Evolutionary conservation across 2,888 invertebrate species (phyloP).

Genomic region (Spatulosminthurus flaviceps): DNA sequence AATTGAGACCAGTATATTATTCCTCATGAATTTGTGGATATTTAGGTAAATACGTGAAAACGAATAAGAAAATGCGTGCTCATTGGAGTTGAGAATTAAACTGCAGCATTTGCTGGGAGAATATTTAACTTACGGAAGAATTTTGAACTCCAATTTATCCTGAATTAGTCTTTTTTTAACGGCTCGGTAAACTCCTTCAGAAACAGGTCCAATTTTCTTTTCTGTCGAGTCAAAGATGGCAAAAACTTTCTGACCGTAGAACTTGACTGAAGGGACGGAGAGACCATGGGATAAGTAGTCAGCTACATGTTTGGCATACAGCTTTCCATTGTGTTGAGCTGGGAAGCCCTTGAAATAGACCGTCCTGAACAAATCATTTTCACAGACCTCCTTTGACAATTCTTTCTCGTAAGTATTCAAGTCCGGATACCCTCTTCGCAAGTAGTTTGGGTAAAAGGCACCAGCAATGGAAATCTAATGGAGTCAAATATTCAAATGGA

Average conservation of each 20-base stretch:
- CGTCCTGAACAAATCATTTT: conserved; percentile 80
- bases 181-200: conserved; percentile 74
- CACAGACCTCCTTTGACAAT: conserved; percentile 75
- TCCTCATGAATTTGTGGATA: conserved; percentile 74
- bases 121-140: conserved; percentile 70
- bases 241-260: conserved; percentile 60
- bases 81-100: too few species aligned
- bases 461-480: conserved; percentile 78
- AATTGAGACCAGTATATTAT: conserved; percentile 92
- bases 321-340: conserved; percentile 73
- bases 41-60: conserved; percentile 64
- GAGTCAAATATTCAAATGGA: conserved; percentile 30
- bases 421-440: conserved; percentile 71
- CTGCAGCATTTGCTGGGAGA: not conserved
- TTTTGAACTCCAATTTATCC: conserved; percentile 69
- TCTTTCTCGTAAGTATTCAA: conserved; percentile 74
- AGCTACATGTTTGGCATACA: conserved; percentile 56
- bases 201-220: conserved; percentile 60
- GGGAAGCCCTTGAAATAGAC: conserved; percentile 72
- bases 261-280: conserved; percentile 55
- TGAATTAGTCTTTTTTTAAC: conserved; percentile 74
- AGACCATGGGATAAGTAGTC: conserved; percentile 48
- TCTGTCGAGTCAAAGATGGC: conserved; percentile 55
- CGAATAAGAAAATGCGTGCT: too few species aligned
- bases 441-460: conserved; percentile 94